Evolutionary conservation across 1,140 invertebrate species (phyloP), one percentile per base, ranked within the genome.

Genomic region (Scaptomyza hsui): DNA sequence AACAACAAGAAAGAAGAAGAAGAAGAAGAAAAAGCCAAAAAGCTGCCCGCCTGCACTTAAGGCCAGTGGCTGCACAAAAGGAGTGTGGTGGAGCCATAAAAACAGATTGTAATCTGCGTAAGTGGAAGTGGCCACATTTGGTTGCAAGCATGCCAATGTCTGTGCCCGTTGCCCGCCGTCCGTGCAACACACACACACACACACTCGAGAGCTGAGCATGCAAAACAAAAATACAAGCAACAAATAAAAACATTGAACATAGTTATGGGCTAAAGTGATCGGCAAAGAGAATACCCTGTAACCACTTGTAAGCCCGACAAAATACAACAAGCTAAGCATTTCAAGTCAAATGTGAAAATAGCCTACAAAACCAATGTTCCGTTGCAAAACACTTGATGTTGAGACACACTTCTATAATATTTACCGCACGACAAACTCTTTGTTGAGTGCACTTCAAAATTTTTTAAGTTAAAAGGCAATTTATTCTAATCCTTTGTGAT

Each of bases 31-130:
- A 12, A 26, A 35, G 49, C 18, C 47, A 51, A 37, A 59, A 63
- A 47, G 53, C 13, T 48, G 63, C 57, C 68, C 69, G 32, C 16
- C 44, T 41, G 49, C 60, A 55, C 67, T 55, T 44, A 59, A 60
- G 60, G 39, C 29, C 53, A 29, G 26, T 29, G 5, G 26, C 26
- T 29, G 26, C 26, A 29, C 6, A 29, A 29, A 29, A 5, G 26
- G 26, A 15, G 32, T 13, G 47, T 42, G 47, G 21, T 42, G 12
- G n/a, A 64, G 67, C 78, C 68, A 81, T 80, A 81, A 72, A 75
- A 81, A 80, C 72, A 80, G 77, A 80, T 80, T 65, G 78, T 77
- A 81, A 81, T 81, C 68, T 81, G 73, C 78, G 78, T 81, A 77
- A 81, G 78, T 81, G 78, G 68, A 73, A 72, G 78, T 73, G 78